Evolutionary conservation across 2,797 vertebrate species (phyloP).

Genomic region (Enteromius thamalakanensis): DNA sequence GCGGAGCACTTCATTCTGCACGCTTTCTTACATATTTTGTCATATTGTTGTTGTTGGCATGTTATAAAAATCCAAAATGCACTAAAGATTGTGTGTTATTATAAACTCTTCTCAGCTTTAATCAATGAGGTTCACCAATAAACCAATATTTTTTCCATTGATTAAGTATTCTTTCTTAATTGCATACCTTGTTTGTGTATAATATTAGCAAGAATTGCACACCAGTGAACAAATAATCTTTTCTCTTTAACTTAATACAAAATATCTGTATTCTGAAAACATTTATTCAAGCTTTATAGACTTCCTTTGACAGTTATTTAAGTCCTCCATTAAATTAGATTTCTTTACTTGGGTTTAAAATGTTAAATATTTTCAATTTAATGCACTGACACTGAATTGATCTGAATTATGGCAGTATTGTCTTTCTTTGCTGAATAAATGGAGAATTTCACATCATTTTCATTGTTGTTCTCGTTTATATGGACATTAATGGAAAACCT

Average conservation of each 20-base stretch:
- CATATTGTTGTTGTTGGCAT: not conserved
- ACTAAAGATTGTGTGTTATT: not conserved
- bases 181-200: not conserved
- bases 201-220: not conserved
- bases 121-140: not conserved
- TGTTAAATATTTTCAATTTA: too few relatives aligned
- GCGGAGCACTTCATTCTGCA: not conserved
- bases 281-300: too few relatives aligned
- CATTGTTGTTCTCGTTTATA: too few relatives aligned
- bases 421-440: too few relatives aligned
- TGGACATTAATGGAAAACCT: too few relatives aligned
- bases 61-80: not conserved
- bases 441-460: too few relatives aligned
- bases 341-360: too few relatives aligned
- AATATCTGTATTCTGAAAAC: too few relatives aligned
- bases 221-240: too few relatives aligned
- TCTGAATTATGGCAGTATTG: too few relatives aligned
- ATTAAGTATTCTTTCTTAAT: not conserved
- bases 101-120: not conserved
- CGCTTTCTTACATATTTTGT: not conserved
- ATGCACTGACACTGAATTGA: too few relatives aligned
- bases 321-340: not conserved
- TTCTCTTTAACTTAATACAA: not conserved
- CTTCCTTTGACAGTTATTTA: not conserved
- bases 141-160: not conserved